Evolutionary conservation across 2,888 invertebrate genomes (phyloP).

Genomic region (Agrilus cyanescens): DNA sequence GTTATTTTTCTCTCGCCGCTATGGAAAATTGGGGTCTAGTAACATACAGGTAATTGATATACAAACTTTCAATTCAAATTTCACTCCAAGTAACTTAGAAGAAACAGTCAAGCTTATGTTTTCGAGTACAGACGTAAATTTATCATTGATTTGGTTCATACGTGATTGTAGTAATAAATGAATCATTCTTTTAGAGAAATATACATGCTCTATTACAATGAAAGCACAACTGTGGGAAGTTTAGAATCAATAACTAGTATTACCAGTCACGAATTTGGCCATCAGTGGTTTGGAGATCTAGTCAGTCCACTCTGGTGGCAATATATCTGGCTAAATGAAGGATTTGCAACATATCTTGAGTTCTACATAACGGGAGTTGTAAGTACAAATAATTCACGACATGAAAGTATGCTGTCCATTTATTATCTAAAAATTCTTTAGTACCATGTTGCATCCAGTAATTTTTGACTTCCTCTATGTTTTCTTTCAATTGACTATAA

Average conservation of each 20-base stretch:
- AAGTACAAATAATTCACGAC: background rate
- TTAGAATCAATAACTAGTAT: slow-evolving; percentile 39
- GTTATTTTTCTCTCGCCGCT: slow-evolving; percentile 55
- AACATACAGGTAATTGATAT: slow-evolving; percentile 47
- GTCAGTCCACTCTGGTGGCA: slow-evolving; percentile 54
- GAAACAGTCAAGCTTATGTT: too few species aligned
- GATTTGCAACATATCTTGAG: slow-evolving; percentile 51
- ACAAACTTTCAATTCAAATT: background rate
- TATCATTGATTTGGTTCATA: too few species aligned
- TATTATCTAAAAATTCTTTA: too few species aligned
- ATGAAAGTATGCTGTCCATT: too few species aligned
- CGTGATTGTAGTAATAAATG: too few species aligned
- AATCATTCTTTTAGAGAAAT: slow-evolving; percentile 37
- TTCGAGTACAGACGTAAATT: too few species aligned
- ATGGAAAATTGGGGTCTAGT: slow-evolving; percentile 85
- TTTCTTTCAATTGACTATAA: too few species aligned
- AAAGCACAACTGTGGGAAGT: slow-evolving; percentile 32
- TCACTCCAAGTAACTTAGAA: too few species aligned
- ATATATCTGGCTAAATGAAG: slow-evolving; percentile 54
- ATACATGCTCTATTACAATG: slow-evolving; percentile 41
- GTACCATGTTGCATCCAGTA: too few species aligned
- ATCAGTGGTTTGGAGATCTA: slow-evolving; percentile 60
- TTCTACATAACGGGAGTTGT: slow-evolving; percentile 32
- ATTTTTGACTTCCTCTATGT: too few species aligned
- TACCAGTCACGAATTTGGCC: slow-evolving; percentile 54